Conservation (phyloP, 2,888 invertebrate species). For the Platypus cylindrus region DNA sequence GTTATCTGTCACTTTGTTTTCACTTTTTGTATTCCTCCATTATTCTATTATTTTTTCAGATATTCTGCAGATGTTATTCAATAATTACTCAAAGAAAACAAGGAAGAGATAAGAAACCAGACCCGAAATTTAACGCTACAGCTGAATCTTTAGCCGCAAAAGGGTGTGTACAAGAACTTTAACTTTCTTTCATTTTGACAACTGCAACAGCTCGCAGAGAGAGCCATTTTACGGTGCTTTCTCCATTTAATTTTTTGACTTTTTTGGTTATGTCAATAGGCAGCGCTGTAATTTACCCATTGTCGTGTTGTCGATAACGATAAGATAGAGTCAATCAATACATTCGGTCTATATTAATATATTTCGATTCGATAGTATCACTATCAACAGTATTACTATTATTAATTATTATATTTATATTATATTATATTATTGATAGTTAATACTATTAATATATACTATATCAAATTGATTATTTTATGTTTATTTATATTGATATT, state of each 20-base stretch:
- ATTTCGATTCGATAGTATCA: too few relatives aligned
- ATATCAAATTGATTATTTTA: too few relatives aligned
- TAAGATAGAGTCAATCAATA: too few relatives aligned
- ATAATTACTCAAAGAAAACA: conserved; percentile 34
- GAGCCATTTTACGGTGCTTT: conserved; percentile 29
- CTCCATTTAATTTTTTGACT: too few relatives aligned
- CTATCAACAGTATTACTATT: too few relatives aligned
- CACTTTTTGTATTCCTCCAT: conserved; percentile 17
- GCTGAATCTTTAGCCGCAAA: conserved; percentile 53
- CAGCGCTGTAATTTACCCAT: too few relatives aligned
- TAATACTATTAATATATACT: too few relatives aligned
- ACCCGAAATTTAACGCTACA: conserved; percentile 39
- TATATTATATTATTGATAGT: too few relatives aligned
- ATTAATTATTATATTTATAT: too few relatives aligned
- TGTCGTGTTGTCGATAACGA: too few relatives aligned
- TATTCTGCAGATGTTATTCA: conserved; percentile 28
- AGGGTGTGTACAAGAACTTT: conserved; percentile 47
- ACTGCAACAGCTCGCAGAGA: conserved; percentile 24
- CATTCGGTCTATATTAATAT: too few relatives aligned
- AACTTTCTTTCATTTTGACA: conserved; percentile 15
- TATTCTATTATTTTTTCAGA: conserved; percentile 21
- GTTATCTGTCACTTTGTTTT: conserved; percentile 18
- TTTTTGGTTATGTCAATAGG: conserved; percentile 19
- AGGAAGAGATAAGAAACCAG: conserved; percentile 33
- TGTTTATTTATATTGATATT: too few relatives aligned